A percentile compares a stretch with the other conserved stretches of the same genome.
Evolutionary conservation across 1,140 invertebrate species (phyloP).

Genomic region (Drosophila sp.): DNA sequence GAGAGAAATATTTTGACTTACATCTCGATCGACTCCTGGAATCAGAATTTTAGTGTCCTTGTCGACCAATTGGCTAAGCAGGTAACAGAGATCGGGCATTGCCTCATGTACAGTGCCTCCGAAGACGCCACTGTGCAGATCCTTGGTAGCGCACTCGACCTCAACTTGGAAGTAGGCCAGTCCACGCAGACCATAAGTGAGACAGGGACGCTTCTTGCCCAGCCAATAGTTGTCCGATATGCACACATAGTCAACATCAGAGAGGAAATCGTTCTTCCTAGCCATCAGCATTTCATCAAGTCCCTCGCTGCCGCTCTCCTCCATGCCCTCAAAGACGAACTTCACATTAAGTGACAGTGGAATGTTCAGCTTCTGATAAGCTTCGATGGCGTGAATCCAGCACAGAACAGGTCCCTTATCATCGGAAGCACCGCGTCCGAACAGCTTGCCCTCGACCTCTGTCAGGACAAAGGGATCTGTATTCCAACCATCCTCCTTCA

Average conservation of each 20-base stretch:
- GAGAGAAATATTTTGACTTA: slow-evolving; percentile 42
- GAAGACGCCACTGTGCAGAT: slow-evolving; percentile 97
- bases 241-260: slow-evolving; percentile 95
- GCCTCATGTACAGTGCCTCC: slow-evolving; percentile 96
- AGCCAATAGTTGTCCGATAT: slow-evolving; percentile 99
- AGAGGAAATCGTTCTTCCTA: slow-evolving; percentile 91
- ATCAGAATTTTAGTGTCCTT: slow-evolving; percentile 93
- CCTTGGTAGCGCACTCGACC: slow-evolving; percentile 94
- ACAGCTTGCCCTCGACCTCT: slow-evolving; percentile 95
- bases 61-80: slow-evolving; percentile 93
- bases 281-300: slow-evolving; percentile 93
- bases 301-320: slow-evolving; percentile 98
- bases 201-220: slow-evolving; percentile 97
- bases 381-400: slow-evolving; percentile 97
- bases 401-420: slow-evolving; percentile 97
- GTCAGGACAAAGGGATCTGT: slow-evolving; percentile 96
- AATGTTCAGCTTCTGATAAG: slow-evolving; percentile 89
- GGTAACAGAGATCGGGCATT: slow-evolving; percentile 93
- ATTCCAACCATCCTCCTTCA: slow-evolving; percentile 96
- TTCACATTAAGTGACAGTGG: slow-evolving; percentile 96
- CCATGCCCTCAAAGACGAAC: slow-evolving; percentile 99
- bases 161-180: slow-evolving; percentile 96
- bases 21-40: slow-evolving; percentile 91
- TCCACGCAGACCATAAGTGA: slow-evolving; percentile 98
- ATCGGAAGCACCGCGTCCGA: slow-evolving; percentile 95